Base-by-base conservation (phyloP, 35 echinoderm and acorn worm species). In the Ptychodera flava region DNA sequence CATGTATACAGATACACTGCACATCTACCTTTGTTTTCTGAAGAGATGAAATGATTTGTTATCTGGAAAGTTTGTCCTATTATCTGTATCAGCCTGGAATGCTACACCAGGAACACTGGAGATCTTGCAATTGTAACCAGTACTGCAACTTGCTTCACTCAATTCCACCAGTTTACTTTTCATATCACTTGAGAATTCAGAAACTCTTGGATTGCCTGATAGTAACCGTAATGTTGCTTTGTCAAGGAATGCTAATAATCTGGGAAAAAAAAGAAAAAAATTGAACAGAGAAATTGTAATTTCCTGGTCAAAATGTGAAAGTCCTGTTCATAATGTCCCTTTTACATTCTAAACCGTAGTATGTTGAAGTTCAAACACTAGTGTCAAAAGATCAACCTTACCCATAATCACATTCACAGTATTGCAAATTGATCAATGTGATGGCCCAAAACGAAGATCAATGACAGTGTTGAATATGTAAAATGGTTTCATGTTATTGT, bases 41-140 rank as follows among this genome's bases (percentile, higher is more conserved):
- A 93, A 93, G 32, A 88, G 36, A 85, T 93, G 92, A 35, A 93
- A 93, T 12, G 92, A 93, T 81, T 35, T 83, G 34, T 93, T 85
- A 75, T 76, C 80, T 35, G 92, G 92, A 33, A 93, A 93, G 81
- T 93, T 93, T 82, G 90, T 77, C 28, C 92, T 89, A 88, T 93
- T 93, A 77, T 93, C 92, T 1, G 92, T 93, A 16, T 93, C 92
- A n/a, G 83, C 92, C 28, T 80, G 84, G 87, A 94, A 99, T 32
- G 93, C 92, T 0, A 92, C 93, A 80, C 92, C 96, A 31, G 80
- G 93, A 76, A 88, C 93, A 32, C 33, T 36, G 34, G 82, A 36
- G 28, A 35, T 36, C 35, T 36, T 37, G 1, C 33, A 30, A 34
- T 36, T 34, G 16, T 34, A 37, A 16, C 33, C 82, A 36, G 82